A percentile compares a stretch with the other conserved stretches of the same genome.
These are phyloP conservation scores for Poeciliopsis turrubarensis DNA, from an alignment of 2,113 vertebrate species.

Conservation along the genomic window DNA sequence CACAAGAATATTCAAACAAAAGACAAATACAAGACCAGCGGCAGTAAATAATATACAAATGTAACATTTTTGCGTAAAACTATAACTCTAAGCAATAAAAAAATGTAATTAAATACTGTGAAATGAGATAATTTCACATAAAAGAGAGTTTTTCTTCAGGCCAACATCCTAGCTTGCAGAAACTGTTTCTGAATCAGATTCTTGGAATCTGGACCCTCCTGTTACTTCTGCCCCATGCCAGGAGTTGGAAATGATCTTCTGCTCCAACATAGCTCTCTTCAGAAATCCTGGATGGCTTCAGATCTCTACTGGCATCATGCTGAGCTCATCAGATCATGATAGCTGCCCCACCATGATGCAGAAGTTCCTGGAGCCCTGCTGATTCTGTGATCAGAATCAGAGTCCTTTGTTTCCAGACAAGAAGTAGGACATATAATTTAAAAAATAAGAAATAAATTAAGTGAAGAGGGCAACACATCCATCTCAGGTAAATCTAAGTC, in stretches of 20 bases:
- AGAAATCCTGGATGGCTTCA: neutral
- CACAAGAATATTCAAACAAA: neutral
- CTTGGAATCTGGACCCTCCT: neutral
- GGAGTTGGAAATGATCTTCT: too few relatives aligned
- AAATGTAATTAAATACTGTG: neutral
- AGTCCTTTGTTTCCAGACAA: too few relatives aligned
- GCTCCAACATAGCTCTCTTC: neutral
- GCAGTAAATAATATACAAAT: neutral
- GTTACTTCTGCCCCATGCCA: neutral
- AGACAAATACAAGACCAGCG: neutral
- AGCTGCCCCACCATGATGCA: neutral
- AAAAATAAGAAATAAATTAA: too few relatives aligned
- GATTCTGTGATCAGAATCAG: neutral
- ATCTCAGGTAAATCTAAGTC: too few relatives aligned
- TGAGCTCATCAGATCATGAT: neutral
- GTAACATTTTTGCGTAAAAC: neutral
- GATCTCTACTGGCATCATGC: neutral
- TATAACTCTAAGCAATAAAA: neutral
- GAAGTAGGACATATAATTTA: too few relatives aligned
- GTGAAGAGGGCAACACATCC: too few relatives aligned
- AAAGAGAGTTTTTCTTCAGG: neutral
- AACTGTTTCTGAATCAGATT: neutral
- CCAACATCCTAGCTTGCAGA: neutral
- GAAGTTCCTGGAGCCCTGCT: neutral
- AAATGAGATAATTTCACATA: neutral